Percentiles rank a stretch among this genome's conserved stretches.
Conservation (phyloP, 1,140 invertebrate genomes). For the Atopsyche davidsoni region DNA sequence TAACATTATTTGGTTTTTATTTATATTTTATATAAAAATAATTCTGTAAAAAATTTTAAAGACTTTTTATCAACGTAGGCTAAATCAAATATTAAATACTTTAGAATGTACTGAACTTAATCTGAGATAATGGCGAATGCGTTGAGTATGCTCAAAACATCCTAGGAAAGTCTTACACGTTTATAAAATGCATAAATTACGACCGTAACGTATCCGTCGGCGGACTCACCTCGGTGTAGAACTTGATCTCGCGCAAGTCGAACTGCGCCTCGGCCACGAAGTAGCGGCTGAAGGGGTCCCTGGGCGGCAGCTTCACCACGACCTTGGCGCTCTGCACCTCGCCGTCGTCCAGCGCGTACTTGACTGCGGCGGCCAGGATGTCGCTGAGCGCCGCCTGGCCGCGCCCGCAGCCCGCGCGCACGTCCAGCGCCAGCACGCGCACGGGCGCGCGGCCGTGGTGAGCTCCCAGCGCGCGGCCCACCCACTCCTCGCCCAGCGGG, state of each 20-base stretch:
- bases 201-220: too few species aligned
- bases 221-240: slow-evolving; percentile 71
- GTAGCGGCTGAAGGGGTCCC: slow-evolving; percentile 66
- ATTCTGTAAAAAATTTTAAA: too few species aligned
- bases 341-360: slow-evolving; percentile 35
- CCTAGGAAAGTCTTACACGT: too few species aligned
- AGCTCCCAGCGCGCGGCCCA: slow-evolving; percentile 50
- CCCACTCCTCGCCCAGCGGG: slow-evolving; percentile 56
- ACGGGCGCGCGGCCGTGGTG: slow-evolving; percentile 43
- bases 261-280: slow-evolving; percentile 77
- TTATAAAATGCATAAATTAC: too few species aligned
- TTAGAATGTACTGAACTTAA: neutral
- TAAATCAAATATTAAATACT: neutral
- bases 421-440: slow-evolving; percentile 44
- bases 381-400: slow-evolving; percentile 46
- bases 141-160: too few species aligned
- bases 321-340: slow-evolving; percentile 37
- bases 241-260: slow-evolving; percentile 74
- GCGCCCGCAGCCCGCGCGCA: slow-evolving; percentile 40
- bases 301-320: slow-evolving; percentile 69
- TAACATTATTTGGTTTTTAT: too few species aligned
- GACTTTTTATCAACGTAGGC: neutral
- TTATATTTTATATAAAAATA: too few species aligned
- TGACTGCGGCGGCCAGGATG: slow-evolving; percentile 53
- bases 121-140: too few species aligned